Base-by-base conservation (phyloP, 2,113 vertebrate species). In the Urocolius indicus region DNA sequence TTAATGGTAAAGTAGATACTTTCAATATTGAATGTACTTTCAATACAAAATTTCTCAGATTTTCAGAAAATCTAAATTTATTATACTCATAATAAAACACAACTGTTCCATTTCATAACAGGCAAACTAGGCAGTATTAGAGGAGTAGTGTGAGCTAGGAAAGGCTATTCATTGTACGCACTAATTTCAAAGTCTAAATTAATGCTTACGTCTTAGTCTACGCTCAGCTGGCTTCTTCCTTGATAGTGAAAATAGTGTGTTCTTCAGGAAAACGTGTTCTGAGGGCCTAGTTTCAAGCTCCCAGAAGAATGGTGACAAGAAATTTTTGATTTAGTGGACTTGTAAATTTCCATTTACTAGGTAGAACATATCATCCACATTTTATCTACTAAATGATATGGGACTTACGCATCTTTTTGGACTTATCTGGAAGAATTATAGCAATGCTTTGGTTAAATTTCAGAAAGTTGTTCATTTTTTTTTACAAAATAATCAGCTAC, bases 161-260 rank as follows among this genome's bases (percentile, higher is more conserved):
- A 75, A 76, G 7, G 16, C 26, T 51, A 38, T 30, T 67, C 48
- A 26, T 48, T 45, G 4, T 5, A 43, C 34, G 18, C 26, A 43
- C 67, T 61, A 61, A 87, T n/a, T 45, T 65, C 62, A 68, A 54
- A 54, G 18, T 52, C 63, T 74, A 57, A 65, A 49, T 49, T 71
- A 71, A 7, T 41, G 21, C n/a, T 75, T 79, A 65, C n/a, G 73
- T 29, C 26, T 72, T 45, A n/a, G 19, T 71, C 54, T 65, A 1
- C n/a, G n/a, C 23, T 89, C 52, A 75, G 13, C 5, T 52, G 21
- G 11, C 71, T 77, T 68, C 81, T 77, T 72, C 34, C 38, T 26
- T 30, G 41, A 11, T 10, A 68, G 59, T 2, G 24, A 63, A 71
- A 89, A 61, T 0, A 74, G 14, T 0, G 0, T 29, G 5, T 63